These are phyloP conservation scores for Micoletzkya japonica DNA, from an alignment of 2,888 invertebrate genomes.

Conservation along the genomic window DNA sequence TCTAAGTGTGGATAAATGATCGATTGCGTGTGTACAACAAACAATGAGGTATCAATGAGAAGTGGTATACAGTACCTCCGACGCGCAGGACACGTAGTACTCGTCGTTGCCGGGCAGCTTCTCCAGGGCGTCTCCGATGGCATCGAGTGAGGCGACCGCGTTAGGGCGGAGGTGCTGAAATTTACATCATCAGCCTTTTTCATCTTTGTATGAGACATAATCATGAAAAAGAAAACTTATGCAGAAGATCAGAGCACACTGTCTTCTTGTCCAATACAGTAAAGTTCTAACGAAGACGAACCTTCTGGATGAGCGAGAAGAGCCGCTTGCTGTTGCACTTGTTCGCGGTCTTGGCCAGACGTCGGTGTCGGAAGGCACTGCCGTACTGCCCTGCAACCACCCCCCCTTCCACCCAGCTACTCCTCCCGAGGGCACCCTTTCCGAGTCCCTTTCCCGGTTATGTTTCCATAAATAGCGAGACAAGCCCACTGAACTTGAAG, in stretches of 20 bases:
- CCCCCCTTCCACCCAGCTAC: background rate
- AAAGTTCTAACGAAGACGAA: background rate
- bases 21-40: no score
- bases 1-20: no score
- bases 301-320: conserved; percentile 24
- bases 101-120: conserved; percentile 26
- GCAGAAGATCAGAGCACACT: background rate
- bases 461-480: no score
- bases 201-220: background rate
- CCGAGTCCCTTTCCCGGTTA: background rate
- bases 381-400: conserved; percentile 9
- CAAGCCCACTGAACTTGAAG: no score
- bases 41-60: no score
- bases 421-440: background rate
- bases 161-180: background rate
- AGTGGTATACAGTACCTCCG: conserved; percentile 14
- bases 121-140: conserved; percentile 24
- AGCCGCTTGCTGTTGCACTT: conserved; percentile 29
- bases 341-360: conserved; percentile 24
- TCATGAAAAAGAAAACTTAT: background rate
- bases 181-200: background rate
- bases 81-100: conserved; percentile 26
- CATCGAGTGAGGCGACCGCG: conserved; percentile 11
- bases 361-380: conserved; percentile 15
- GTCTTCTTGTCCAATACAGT: background rate